A percentile compares a stretch with the other conserved stretches of the same genome.
Evolutionary conservation across 2,888 invertebrate genomes (phyloP).

Genomic region (Coleophora flavipennella): DNA sequence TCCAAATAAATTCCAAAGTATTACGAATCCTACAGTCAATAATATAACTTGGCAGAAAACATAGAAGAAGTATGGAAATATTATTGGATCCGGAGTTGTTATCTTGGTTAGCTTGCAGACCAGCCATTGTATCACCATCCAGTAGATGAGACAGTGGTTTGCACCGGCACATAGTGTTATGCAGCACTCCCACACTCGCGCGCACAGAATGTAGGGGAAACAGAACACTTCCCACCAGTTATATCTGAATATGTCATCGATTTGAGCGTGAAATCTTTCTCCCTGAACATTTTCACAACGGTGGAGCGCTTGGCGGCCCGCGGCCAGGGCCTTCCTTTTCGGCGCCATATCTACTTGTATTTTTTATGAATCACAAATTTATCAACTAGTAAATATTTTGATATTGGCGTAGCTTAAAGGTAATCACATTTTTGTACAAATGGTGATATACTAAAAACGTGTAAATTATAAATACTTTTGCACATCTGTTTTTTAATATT

Average conservation of each 20-base stretch:
- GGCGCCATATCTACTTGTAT: too few relatives aligned
- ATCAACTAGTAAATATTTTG: too few relatives aligned
- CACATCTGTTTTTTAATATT: too few relatives aligned
- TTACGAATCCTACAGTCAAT: conserved; percentile 30
- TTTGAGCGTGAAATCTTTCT: conserved; percentile 36
- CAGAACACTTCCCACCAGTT: conserved; percentile 58
- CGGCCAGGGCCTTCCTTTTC: too few relatives aligned
- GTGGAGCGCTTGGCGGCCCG: too few relatives aligned
- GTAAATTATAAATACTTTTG: too few relatives aligned
- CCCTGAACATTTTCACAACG: conserved; percentile 32
- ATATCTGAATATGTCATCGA: conserved; percentile 38
- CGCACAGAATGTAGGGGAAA: conserved; percentile 48
- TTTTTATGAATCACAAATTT: too few relatives aligned
- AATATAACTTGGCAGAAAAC: conserved; percentile 52
- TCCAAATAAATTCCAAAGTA: conserved; percentile 43
- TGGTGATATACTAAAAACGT: too few relatives aligned
- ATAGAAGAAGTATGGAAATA: conserved; percentile 57
- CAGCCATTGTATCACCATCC: conserved; percentile 54
- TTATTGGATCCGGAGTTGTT: conserved; percentile 45
- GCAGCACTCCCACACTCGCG: conserved; percentile 43
- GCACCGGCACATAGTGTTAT: conserved; percentile 43
- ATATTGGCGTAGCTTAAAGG: too few relatives aligned
- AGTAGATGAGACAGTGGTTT: conserved; percentile 50
- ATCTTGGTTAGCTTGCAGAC: conserved; percentile 47
- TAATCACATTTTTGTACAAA: too few relatives aligned